Conservation (phyloP, 2,113 vertebrate genomes). For the Mesocricetus auratus region DNA sequence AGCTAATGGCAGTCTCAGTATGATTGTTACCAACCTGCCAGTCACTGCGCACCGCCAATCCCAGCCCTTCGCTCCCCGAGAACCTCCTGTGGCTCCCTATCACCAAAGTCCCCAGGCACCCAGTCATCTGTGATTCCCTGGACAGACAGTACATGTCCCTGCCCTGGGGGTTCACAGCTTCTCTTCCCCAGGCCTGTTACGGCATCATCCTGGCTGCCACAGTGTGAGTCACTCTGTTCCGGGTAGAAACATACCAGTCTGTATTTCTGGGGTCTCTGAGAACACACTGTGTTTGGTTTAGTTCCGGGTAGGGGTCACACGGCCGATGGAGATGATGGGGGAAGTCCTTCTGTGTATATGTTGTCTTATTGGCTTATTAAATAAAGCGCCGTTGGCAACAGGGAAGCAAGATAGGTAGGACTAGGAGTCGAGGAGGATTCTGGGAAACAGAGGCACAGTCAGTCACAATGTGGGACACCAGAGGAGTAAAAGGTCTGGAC, state of each 20-base stretch:
- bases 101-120: background rate
- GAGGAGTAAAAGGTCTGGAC: too few species aligned
- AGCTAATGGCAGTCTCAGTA: constrained; percentile 12
- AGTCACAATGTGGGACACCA: too few species aligned
- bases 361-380: too few species aligned
- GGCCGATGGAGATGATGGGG: too few species aligned
- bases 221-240: background rate
- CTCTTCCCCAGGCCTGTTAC: background rate
- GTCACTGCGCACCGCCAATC: background rate
- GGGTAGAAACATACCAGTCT: background rate
- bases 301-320: background rate
- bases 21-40: background rate
- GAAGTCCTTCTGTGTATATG: too few species aligned
- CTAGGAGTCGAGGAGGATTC: too few species aligned
- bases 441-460: too few species aligned
- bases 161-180: background rate
- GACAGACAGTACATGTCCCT: background rate
- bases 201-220: background rate
- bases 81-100: background rate
- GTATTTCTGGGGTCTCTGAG: background rate
- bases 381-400: too few species aligned
- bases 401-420: too few species aligned
- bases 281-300: background rate
- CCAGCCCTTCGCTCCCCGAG: background rate
- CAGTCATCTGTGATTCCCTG: background rate